A percentile compares a stretch with the other conserved stretches of the same genome.
Conservation (phyloP, 2,888 invertebrate species). For the Sabatieria punctata region DNA sequence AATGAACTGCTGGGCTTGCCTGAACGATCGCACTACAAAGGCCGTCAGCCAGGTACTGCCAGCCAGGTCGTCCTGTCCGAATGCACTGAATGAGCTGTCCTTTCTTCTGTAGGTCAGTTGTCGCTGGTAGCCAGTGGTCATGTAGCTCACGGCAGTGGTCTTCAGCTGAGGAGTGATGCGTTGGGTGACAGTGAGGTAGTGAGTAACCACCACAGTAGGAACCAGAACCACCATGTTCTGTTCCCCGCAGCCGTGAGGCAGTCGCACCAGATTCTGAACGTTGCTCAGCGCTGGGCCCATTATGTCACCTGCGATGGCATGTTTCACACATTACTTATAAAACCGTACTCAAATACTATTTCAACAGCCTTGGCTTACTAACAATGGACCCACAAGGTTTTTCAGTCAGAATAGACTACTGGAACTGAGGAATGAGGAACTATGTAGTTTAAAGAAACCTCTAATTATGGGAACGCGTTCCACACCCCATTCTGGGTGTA, state of each 20-base stretch:
- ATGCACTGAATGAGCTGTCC: conserved; percentile 36
- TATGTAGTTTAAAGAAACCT: too few relatives aligned
- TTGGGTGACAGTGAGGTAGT: conserved; percentile 31
- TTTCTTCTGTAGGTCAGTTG: conserved; percentile 33
- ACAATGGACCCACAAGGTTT: too few relatives aligned
- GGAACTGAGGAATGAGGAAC: too few relatives aligned
- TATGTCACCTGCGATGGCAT: conserved; percentile 29
- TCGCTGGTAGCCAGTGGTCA: conserved; percentile 36
- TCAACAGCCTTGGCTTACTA: too few relatives aligned
- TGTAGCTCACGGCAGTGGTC: conserved; percentile 28
- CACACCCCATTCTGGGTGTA: too few relatives aligned
- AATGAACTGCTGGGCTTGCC: conserved; percentile 41
- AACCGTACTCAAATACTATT: too few relatives aligned
- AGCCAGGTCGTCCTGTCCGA: conserved; percentile 31
- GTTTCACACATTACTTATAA: too few relatives aligned
- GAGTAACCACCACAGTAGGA: conserved; percentile 33
- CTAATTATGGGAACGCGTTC: too few relatives aligned
- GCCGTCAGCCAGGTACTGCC: conserved; percentile 37
- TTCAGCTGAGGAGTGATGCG: conserved; percentile 28
- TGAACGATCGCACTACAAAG: conserved; percentile 33
- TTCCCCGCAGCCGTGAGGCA: conserved; percentile 38
- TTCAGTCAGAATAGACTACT: too few relatives aligned
- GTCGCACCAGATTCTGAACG: conserved; percentile 31
- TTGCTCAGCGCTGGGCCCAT: conserved; percentile 34
- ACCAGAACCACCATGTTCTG: conserved; percentile 37